A percentile compares a stretch with the other conserved stretches of the same genome.
phyloP scores from a whole-genome alignment of 2,888 invertebrate species.

The Leucozona laternaria region DNA sequence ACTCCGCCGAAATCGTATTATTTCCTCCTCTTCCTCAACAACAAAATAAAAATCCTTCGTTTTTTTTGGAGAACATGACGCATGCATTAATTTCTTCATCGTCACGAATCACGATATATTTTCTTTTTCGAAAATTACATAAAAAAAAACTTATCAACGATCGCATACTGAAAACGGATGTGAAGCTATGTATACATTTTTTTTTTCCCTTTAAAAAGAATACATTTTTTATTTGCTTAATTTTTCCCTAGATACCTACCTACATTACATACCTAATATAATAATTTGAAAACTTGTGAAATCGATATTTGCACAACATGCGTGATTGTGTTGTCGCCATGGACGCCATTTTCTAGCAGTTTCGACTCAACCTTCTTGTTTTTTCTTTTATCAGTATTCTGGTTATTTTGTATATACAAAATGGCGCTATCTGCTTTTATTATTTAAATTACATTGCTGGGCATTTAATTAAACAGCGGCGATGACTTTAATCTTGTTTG shows the following conservation, averaged over 20 bases:
- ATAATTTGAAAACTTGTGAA: background rate
- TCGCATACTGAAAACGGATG: constrained; percentile 59
- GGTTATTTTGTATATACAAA: background rate
- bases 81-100: constrained; percentile 70
- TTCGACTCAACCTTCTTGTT: background rate
- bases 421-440: constrained; percentile 4
- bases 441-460: background rate
- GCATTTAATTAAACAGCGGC: background rate
- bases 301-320: constrained; percentile 26
- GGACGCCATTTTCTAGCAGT: constrained; percentile 29
- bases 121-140: constrained; percentile 62
- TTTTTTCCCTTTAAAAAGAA: background rate
- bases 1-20: constrained; percentile 43
- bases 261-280: background rate
- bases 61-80: constrained; percentile 70
- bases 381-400: background rate
- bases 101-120: constrained; percentile 53
- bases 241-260: background rate
- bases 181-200: constrained; percentile 41
- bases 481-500: too few relatives aligned
- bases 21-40: constrained; percentile 56
- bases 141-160: constrained; percentile 40
- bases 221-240: background rate
- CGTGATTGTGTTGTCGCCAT: constrained; percentile 2
- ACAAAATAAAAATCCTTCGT: constrained; percentile 54